Conservation (phyloP, 2,113 vertebrate genomes). For the Callospermophilus lateralis region DNA sequence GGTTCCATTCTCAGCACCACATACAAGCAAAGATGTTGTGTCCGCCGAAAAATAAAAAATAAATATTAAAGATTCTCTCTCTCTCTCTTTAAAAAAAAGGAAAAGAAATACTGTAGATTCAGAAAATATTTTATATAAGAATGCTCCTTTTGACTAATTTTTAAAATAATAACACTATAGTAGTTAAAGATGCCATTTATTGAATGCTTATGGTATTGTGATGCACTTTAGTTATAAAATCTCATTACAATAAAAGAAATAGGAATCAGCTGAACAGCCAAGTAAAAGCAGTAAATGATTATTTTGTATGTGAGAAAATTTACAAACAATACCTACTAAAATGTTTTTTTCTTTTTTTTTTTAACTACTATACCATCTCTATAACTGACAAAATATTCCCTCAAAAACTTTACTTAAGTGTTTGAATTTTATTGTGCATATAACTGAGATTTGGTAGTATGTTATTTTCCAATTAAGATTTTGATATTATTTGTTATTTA, state of each 20-base stretch:
- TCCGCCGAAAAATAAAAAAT: too few species aligned
- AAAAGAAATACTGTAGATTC: neutral
- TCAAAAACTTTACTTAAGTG: neutral
- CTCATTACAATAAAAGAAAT: neutral
- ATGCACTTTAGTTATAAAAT: neutral
- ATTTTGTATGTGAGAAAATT: neutral
- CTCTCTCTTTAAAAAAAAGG: too few species aligned
- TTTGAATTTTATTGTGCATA: neutral
- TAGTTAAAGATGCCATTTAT: neutral
- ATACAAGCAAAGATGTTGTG: too few species aligned
- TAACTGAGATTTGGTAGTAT: neutral
- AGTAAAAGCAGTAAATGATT: neutral
- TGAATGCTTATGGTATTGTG: neutral
- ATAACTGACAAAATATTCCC: neutral
- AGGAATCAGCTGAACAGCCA: neutral
- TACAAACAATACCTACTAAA: neutral
- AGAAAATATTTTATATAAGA: neutral
- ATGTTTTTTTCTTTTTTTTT: neutral
- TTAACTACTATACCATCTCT: neutral
- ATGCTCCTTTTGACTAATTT: neutral
- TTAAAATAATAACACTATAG: constrained; percentile 31
- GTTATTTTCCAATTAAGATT: neutral
- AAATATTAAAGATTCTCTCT: too few species aligned
- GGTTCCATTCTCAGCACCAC: too few species aligned
- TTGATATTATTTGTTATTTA: neutral